phyloP scores from a whole-genome alignment of 2,797 vertebrate genomes.

The Gouania willdenowi region DNA sequence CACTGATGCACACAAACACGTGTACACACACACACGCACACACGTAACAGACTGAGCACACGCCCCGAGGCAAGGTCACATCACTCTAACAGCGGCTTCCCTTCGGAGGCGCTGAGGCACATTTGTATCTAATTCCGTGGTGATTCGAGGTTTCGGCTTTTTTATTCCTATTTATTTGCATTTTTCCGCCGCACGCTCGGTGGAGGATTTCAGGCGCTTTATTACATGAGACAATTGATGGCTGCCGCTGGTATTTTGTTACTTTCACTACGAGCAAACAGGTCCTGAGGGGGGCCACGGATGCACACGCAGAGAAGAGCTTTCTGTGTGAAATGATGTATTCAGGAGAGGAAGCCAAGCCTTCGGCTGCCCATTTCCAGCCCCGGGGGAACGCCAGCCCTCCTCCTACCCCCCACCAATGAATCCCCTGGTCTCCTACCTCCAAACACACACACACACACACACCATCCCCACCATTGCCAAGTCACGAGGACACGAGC shows the following conservation, averaged over 20 bases:
- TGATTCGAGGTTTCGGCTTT: background rate
- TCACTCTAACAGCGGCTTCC: slow-evolving; percentile 18
- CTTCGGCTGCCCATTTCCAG: slow-evolving; percentile 55
- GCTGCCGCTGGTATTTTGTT: slow-evolving; percentile 11
- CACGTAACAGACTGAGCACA: slow-evolving; percentile 17
- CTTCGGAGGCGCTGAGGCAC: slow-evolving; percentile 6
- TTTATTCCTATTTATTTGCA: slow-evolving; percentile 8
- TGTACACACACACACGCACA: background rate
- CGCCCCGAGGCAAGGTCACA: slow-evolving; percentile 62
- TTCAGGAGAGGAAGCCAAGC: slow-evolving; percentile 49
- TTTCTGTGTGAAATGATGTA: slow-evolving; percentile 55
- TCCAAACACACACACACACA: slow-evolving; percentile 1
- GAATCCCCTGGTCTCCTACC: slow-evolving; percentile 26
- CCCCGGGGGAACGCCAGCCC: slow-evolving; percentile 22
- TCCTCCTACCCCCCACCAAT: slow-evolving; percentile 1
- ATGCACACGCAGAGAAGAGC: slow-evolving; percentile 29
- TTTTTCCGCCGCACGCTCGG: background rate
- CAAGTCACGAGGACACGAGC: slow-evolving; percentile 18
- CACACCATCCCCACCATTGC: slow-evolving; percentile 10
- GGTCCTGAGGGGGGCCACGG: slow-evolving; percentile 24
- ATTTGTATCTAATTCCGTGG: too few species aligned
- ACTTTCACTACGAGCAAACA: slow-evolving; percentile 29
- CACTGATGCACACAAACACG: slow-evolving; percentile 20
- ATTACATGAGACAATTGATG: slow-evolving; percentile 13
- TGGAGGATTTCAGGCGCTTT: background rate